phyloP scores from a whole-genome alignment of 2,797 vertebrate genomes.

The Emydoidea blandingii region DNA sequence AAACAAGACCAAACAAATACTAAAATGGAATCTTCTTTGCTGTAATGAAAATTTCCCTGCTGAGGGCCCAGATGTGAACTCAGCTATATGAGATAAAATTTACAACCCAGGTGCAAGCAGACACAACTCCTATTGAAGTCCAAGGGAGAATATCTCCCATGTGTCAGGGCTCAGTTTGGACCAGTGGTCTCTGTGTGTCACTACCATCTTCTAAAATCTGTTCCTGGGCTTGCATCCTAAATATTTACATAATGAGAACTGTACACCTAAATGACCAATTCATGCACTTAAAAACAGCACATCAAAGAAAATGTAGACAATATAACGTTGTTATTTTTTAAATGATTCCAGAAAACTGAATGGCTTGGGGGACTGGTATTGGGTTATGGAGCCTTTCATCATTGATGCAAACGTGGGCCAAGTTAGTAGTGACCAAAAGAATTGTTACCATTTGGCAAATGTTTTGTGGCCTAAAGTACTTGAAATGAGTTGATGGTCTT shows the following conservation, averaged over 20 bases:
- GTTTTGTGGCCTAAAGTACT: constrained; percentile 71
- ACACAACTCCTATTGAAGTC: not conserved
- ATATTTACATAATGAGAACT: constrained; percentile 4
- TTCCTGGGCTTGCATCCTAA: constrained; percentile 5
- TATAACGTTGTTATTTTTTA: constrained; percentile 45
- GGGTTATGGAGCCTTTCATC: constrained; percentile 73
- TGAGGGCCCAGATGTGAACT: not conserved
- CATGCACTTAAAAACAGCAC: constrained; percentile 25
- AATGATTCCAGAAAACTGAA: constrained; percentile 63
- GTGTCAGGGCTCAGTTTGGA: not conserved
- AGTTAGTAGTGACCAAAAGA: constrained; percentile 65
- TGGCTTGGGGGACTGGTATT: constrained; percentile 48
- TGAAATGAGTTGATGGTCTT: constrained; percentile 74
- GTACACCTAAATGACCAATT: constrained; percentile 16
- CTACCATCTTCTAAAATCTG: constrained; percentile 25
- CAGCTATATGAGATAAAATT: not conserved
- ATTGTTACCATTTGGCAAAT: constrained; percentile 73
- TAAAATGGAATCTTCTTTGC: not conserved
- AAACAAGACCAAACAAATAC: not conserved
- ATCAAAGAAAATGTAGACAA: constrained; percentile 54
- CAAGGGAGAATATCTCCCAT: not conserved
- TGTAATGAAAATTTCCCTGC: not conserved
- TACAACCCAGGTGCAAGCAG: not conserved
- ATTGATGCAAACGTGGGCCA: constrained; percentile 69
- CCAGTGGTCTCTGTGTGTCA: not conserved